phyloP scores from a whole-genome alignment of 2,113 vertebrate species.

The Nesospiza acunhae region DNA sequence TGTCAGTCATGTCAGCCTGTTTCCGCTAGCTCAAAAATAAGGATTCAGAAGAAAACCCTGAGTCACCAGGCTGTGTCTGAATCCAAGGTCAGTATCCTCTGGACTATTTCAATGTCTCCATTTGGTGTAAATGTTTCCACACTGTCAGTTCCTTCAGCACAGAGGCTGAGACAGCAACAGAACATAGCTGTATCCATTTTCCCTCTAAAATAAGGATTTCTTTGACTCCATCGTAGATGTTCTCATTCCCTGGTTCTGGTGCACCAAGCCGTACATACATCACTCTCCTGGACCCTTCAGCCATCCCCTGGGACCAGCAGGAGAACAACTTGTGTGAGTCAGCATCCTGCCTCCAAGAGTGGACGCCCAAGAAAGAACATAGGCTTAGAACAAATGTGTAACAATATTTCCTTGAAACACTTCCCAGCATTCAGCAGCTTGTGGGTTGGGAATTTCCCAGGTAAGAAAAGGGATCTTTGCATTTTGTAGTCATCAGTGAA shows the following conservation, averaged over 20 bases:
- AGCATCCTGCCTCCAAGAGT: slow-evolving; percentile 51
- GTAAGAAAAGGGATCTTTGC: neutral
- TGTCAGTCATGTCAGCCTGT: neutral
- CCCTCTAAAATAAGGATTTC: neutral
- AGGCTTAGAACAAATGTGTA: neutral
- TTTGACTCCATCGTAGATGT: neutral
- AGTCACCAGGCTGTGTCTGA: neutral
- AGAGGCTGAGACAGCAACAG: neutral
- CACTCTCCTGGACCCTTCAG: slow-evolving; percentile 1
- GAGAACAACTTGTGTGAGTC: slow-evolving; percentile 47
- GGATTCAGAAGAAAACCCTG: neutral
- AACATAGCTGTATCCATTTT: neutral
- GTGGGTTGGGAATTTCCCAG: slow-evolving; percentile 3
- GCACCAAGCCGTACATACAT: neutral
- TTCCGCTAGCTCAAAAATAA: neutral
- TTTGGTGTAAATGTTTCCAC: neutral
- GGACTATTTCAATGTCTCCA: neutral
- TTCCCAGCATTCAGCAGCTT: slow-evolving; percentile 38
- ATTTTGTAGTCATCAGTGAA: neutral
- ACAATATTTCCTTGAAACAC: slow-evolving; percentile 20
- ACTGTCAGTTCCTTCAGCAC: neutral
- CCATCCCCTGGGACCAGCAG: neutral
- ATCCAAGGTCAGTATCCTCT: neutral
- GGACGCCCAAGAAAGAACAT: slow-evolving; percentile 32
- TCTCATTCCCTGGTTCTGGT: neutral